Conservation (phyloP, 1,140 invertebrate genomes). For the Ephestia elutella region DNA sequence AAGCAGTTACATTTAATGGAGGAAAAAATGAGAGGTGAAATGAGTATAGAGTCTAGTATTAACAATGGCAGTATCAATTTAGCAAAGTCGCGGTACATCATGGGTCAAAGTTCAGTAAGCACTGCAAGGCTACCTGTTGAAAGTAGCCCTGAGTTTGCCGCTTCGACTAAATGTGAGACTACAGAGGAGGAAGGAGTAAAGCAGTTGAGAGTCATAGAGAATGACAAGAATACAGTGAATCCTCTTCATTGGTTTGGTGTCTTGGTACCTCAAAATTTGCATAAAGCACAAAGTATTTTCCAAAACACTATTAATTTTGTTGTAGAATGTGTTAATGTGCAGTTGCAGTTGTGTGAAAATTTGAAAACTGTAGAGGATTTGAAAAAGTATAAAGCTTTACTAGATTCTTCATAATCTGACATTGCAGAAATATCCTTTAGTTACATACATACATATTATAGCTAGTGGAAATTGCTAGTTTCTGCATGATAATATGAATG, state of each 20-base stretch:
- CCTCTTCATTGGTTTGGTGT: slow-evolving; percentile 86
- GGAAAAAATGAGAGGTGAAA: slow-evolving; percentile 77
- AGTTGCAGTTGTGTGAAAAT: slow-evolving; percentile 72
- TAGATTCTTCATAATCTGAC: slow-evolving; percentile 2
- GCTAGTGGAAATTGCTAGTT: too few relatives aligned
- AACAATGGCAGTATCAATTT: slow-evolving; percentile 79
- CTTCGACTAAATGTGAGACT: slow-evolving; percentile 63
- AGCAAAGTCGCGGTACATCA: slow-evolving; percentile 83
- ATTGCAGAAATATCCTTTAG: not conserved
- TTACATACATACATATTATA: too few relatives aligned
- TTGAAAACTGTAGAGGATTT: slow-evolving; percentile 60
- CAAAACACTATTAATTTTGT: slow-evolving; percentile 77
- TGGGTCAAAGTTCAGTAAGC: slow-evolving; percentile 80
- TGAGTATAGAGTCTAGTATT: slow-evolving; percentile 79
- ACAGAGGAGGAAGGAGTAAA: slow-evolving; percentile 53
- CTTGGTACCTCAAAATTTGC: slow-evolving; percentile 81
- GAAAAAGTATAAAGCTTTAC: slow-evolving; percentile 37
- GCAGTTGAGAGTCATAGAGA: slow-evolving; percentile 61
- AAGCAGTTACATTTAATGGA: slow-evolving; percentile 80
- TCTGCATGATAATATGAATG: too few relatives aligned
- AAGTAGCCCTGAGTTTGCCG: slow-evolving; percentile 75
- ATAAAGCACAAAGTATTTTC: slow-evolving; percentile 79
- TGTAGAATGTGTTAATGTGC: slow-evolving; percentile 79
- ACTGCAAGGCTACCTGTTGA: slow-evolving; percentile 79
- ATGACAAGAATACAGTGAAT: slow-evolving; percentile 68